A percentile compares a stretch with the other conserved stretches of the same genome.
Conservation (phyloP, 2,113 vertebrate species). For the Malurus alboscapulatus region DNA sequence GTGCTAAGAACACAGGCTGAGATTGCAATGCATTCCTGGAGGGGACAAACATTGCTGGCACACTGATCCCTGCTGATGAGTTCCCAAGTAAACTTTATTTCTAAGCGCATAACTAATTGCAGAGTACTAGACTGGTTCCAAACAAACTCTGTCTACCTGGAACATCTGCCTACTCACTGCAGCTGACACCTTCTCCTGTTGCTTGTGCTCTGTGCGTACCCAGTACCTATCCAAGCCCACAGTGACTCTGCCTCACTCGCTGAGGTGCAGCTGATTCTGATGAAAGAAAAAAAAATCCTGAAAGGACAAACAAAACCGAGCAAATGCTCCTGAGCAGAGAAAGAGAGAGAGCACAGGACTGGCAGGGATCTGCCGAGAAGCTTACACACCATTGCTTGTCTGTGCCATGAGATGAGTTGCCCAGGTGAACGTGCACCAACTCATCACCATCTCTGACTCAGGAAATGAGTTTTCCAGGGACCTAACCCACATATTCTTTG, state of each 20-base stretch:
- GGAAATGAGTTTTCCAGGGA: neutral
- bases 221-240: neutral
- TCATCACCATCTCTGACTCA: fast-evolving
- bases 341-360: neutral
- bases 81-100: neutral
- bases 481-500: neutral
- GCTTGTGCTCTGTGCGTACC: neutral
- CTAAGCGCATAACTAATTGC: neutral
- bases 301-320: neutral
- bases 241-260: fast-evolving
- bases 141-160: neutral
- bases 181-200: neutral
- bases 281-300: neutral
- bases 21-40: neutral
- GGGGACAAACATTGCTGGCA: neutral
- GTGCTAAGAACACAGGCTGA: neutral
- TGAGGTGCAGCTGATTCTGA: neutral
- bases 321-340: neutral
- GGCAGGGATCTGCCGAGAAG: neutral
- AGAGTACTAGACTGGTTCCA: neutral
- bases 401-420: neutral
- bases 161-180: neutral
- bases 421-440: neutral
- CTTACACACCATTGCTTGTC: fast-evolving
- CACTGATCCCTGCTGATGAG: fast-evolving